Conservation (phyloP, 2,113 vertebrate genomes). For the Macroglossus sobrinus region DNA sequence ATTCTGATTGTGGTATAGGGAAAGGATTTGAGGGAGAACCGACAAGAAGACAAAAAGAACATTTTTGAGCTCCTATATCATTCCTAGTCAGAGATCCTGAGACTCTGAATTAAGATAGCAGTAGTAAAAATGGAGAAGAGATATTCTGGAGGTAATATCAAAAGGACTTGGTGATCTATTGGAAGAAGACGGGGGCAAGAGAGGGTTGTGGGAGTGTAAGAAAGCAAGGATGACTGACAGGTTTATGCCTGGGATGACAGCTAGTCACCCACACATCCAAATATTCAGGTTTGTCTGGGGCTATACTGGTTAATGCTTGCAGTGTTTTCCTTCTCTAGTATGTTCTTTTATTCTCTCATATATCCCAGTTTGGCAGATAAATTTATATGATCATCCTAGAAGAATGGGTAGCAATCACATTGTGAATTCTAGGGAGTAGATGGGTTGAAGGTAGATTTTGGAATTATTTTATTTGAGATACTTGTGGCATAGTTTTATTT, state of each 20-base stretch:
- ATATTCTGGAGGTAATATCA: background rate
- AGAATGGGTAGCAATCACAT: background rate
- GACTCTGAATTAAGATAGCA: background rate
- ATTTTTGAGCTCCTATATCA: background rate
- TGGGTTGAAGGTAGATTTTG: background rate
- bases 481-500: background rate
- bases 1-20: background rate
- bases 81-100: background rate
- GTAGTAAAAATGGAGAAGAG: background rate
- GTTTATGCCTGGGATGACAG: background rate
- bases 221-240: background rate
- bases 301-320: background rate
- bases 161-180: background rate
- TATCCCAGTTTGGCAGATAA: background rate
- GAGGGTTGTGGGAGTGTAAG: background rate
- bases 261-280: background rate
- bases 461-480: background rate
- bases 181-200: background rate
- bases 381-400: background rate
- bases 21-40: background rate
- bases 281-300: background rate
- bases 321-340: background rate
- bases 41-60: background rate
- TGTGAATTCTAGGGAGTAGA: background rate
- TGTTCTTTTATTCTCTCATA: background rate